These are phyloP conservation scores for Keiferia lycopersicella DNA, from an alignment of 2,888 invertebrate species.

Conservation along the genomic window DNA sequence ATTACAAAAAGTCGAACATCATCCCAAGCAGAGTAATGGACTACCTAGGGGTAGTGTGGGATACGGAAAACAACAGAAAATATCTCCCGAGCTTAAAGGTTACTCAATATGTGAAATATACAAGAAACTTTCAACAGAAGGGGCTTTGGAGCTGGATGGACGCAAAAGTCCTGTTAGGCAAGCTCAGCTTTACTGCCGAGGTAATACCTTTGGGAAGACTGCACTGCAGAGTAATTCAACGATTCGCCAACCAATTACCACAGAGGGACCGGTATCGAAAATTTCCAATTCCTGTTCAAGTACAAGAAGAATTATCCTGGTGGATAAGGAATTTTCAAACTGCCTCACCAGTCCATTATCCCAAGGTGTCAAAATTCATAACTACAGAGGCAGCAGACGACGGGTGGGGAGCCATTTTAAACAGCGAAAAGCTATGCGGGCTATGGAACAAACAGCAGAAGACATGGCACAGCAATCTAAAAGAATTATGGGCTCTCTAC, in stretches of 20 bases:
- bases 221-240: not conserved
- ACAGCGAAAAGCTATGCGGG: not conserved
- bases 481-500: conserved; percentile 26
- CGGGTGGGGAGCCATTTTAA: conserved; percentile 16
- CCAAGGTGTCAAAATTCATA: not conserved
- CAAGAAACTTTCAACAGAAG: not conserved
- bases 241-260: not conserved
- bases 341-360: not conserved
- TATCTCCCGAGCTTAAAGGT: not conserved
- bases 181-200: conserved; percentile 4
- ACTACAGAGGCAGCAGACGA: not conserved
- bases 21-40: not conserved
- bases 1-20: too few species aligned
- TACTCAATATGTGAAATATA: not conserved
- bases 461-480: conserved; percentile 9
- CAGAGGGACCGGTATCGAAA: not conserved
- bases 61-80: not conserved
- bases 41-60: not conserved
- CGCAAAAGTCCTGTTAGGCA: not conserved
- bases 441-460: conserved; percentile 3
- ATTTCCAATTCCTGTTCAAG: not conserved
- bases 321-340: not conserved
- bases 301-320: not conserved
- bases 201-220: conserved; percentile 10
- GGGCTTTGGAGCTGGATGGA: conserved; percentile 10